These are phyloP conservation scores for Petrocephalus zakoni DNA, from an alignment of 2,113 vertebrate species.

Conservation along the genomic window DNA sequence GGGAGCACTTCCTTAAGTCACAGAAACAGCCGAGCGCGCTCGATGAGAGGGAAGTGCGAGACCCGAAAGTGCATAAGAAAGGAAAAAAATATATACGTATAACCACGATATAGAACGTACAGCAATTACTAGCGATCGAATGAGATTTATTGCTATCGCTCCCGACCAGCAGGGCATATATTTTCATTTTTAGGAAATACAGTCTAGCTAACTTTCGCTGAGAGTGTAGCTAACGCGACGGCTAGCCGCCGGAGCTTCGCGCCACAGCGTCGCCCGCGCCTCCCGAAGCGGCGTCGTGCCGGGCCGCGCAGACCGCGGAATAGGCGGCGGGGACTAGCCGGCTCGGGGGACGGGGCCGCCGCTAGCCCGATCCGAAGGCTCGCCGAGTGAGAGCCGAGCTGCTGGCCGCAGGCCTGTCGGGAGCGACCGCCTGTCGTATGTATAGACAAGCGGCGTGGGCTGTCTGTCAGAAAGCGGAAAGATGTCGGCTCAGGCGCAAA, in stretches of 20 bases:
- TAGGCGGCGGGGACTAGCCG: not conserved
- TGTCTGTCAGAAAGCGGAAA: slow-evolving; percentile 29
- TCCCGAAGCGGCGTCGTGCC: not conserved
- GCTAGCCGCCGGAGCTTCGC: not conserved
- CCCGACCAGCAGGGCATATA: not conserved
- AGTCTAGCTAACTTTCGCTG: slow-evolving; percentile 15
- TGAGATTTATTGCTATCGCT: not conserved
- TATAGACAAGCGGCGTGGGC: slow-evolving; percentile 36
- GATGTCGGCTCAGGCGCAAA: slow-evolving; percentile 98
- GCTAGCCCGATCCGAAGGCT: not conserved
- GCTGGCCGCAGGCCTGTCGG: not conserved
- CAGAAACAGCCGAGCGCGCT: slow-evolving; percentile 15
- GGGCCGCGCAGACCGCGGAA: not conserved
- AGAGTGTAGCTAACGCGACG: not conserved
- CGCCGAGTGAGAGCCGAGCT: not conserved
- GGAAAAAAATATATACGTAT: not conserved
- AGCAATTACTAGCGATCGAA: not conserved
- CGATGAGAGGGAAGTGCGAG: slow-evolving; percentile 14
- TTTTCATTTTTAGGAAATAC: not conserved
- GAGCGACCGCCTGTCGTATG: slow-evolving; percentile 14
- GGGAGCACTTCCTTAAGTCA: slow-evolving; percentile 20
- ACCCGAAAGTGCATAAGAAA: not conserved
- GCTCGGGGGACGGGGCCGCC: slow-evolving; percentile 10
- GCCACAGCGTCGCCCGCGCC: not conserved
- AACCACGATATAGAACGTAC: not conserved